Evolutionary conservation across 2,113 vertebrate genomes (phyloP).

Genomic region (Takifugu flavidus): DNA sequence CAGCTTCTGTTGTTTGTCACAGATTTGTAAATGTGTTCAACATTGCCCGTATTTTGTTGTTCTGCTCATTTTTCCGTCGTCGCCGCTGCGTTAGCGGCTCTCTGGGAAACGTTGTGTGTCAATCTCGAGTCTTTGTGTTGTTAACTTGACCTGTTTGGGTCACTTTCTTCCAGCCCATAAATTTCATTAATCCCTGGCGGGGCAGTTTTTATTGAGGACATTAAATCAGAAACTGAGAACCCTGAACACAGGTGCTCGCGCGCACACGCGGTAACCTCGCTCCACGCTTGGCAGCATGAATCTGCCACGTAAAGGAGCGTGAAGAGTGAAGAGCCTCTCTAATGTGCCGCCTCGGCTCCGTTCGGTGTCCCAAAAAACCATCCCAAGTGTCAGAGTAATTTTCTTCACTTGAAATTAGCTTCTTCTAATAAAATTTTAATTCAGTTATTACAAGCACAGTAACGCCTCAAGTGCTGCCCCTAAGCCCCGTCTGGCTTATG

Average conservation of each 20-base stretch:
- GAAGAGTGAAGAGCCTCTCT: conserved; percentile 39
- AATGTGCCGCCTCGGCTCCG: conserved; percentile 18
- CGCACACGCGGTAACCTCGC: conserved; percentile 11
- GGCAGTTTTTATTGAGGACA: neutral
- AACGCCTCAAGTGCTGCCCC: conserved; percentile 48
- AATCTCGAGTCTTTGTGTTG: conserved; percentile 7
- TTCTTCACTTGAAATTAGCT: conserved; percentile 59
- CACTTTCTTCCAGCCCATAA: conserved; percentile 18
- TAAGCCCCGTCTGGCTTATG: conserved; percentile 48
- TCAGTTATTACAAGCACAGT: conserved; percentile 61
- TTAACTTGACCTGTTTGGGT: conserved; percentile 41
- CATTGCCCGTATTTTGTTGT: too few relatives aligned
- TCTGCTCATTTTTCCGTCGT: too few relatives aligned
- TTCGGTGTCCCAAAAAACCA: conserved; percentile 27
- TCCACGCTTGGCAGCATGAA: conserved; percentile 23
- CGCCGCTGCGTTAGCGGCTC: too few relatives aligned
- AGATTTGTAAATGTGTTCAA: too few relatives aligned
- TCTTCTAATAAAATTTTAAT: conserved; percentile 66
- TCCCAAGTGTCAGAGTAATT: conserved; percentile 57
- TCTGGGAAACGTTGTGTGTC: neutral
- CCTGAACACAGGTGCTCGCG: conserved; percentile 1
- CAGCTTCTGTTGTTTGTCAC: too few relatives aligned
- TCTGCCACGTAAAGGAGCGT: conserved; percentile 29
- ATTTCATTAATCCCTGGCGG: conserved; percentile 35
- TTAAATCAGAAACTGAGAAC: conserved; percentile 16